Percentiles rank a stretch among this genome's conserved stretches.
Conservation (phyloP, 2,888 invertebrate genomes). For the Dione juno region DNA sequence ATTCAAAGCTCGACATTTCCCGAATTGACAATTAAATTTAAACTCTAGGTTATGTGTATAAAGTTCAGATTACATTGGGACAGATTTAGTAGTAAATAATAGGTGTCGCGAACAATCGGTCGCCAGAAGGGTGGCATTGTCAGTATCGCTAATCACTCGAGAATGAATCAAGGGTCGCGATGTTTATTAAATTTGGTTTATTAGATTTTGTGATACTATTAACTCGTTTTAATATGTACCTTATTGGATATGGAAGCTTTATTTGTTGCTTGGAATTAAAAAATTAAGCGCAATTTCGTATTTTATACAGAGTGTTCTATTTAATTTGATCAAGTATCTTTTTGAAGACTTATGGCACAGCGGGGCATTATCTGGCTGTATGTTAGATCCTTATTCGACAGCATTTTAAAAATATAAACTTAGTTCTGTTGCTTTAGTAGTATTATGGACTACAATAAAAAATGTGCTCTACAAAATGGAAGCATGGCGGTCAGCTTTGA, state of each 20-base stretch:
- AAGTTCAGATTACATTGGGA: constrained; percentile 50
- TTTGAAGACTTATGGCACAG: too few relatives aligned
- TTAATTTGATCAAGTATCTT: not conserved
- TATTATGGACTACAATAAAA: too few relatives aligned
- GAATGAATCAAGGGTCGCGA: constrained; percentile 57
- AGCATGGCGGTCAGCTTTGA: constrained; percentile 36
- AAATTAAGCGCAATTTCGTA: too few relatives aligned
- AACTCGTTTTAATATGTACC: constrained; percentile 1
- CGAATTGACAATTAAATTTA: constrained; percentile 36
- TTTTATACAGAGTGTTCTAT: too few relatives aligned
- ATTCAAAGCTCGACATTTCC: constrained; percentile 61
- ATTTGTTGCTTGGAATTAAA: not conserved
- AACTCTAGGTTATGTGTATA: constrained; percentile 34
- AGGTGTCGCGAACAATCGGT: constrained; percentile 75
- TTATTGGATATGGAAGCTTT: constrained; percentile 8
- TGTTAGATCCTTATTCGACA: too few relatives aligned
- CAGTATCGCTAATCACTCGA: constrained; percentile 54
- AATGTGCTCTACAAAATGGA: too few relatives aligned
- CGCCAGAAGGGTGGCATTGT: constrained; percentile 60
- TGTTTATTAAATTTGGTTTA: constrained; percentile 40
- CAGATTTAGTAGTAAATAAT: constrained; percentile 55
- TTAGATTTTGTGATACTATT: constrained; percentile 34
- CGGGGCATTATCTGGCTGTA: too few relatives aligned
- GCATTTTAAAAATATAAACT: too few relatives aligned
- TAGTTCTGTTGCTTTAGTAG: too few relatives aligned